phyloP scores from a whole-genome alignment of 2,113 vertebrate genomes.

The Corydoras sp. region DNA sequence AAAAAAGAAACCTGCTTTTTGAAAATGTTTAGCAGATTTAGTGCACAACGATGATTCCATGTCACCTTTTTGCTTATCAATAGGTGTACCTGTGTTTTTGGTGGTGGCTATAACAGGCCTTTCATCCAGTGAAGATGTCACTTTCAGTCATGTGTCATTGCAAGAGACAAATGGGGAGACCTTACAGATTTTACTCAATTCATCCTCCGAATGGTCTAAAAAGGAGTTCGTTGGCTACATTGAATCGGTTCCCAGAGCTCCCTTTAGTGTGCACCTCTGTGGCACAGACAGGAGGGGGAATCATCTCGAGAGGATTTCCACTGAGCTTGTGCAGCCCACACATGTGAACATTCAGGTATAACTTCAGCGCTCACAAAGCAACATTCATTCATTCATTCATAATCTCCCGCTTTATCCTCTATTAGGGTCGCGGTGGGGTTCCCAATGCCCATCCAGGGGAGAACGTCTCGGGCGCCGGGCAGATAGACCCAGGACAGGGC shows the following conservation, averaged over 20 bases:
- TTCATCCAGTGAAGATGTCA: conserved; percentile 38
- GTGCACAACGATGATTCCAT: not conserved
- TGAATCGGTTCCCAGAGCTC: conserved; percentile 55
- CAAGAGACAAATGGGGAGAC: conserved; percentile 56
- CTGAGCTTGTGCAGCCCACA: conserved; percentile 63
- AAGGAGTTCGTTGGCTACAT: conserved; percentile 61
- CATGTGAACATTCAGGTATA: conserved; percentile 64
- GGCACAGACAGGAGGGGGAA: conserved; percentile 58
- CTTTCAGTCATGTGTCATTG: conserved; percentile 62
- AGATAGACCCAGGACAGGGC: no score
- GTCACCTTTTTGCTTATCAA: not conserved
- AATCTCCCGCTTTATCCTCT: no score
- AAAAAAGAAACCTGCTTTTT: no score
- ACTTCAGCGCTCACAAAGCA: not conserved
- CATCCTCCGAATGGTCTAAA: conserved; percentile 46
- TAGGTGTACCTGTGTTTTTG: conserved; percentile 60
- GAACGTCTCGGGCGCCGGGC: no score
- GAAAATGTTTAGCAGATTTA: no score
- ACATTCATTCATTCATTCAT: no score
- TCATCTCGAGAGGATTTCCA: conserved; percentile 61
- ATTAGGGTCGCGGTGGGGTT: no score
- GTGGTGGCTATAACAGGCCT: conserved; percentile 62
- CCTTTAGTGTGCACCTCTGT: conserved; percentile 59
- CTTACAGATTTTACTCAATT: conserved; percentile 58
- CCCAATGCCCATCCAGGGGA: no score